A percentile compares a stretch with the other conserved stretches of the same genome.
These are phyloP conservation scores for Pocillopora verrucosa DNA, from an alignment of 64 coral and sea anemone genomes.

Conservation along the genomic window DNA sequence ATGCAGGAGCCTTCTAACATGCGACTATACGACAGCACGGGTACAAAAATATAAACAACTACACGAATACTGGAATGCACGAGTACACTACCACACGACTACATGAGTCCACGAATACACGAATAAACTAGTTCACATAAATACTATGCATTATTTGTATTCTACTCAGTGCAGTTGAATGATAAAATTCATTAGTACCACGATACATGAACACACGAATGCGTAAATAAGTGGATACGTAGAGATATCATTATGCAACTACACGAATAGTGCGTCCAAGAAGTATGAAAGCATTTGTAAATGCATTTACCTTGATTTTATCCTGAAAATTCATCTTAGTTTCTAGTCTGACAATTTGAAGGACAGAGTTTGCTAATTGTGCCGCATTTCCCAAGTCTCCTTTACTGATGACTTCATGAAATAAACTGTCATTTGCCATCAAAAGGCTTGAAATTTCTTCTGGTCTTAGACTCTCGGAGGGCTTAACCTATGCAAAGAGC, in stretches of 20 bases:
- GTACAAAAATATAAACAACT: too few relatives aligned
- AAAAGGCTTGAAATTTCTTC: neutral
- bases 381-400: neutral
- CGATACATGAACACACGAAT: too few relatives aligned
- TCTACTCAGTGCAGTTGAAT: too few relatives aligned
- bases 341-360: neutral
- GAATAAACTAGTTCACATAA: too few relatives aligned
- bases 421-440: neutral
- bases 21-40: too few relatives aligned
- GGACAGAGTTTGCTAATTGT: constrained; percentile 14
- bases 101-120: too few relatives aligned
- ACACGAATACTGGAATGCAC: too few relatives aligned
- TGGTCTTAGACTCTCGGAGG: neutral
- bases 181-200: too few relatives aligned
- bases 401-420: neutral
- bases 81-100: too few relatives aligned
- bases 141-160: too few relatives aligned
- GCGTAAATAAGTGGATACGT: too few relatives aligned
- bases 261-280: neutral
- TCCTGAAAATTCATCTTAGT: neutral
- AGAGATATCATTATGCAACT: neutral
- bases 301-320: constrained; percentile 1
- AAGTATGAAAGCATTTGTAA: neutral
- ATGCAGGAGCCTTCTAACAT: too few relatives aligned
- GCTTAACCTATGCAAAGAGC: neutral